Evolutionary conservation across 2,797 vertebrate genomes (phyloP).

Genomic region (Xiphorhynchus erythropygius): DNA sequence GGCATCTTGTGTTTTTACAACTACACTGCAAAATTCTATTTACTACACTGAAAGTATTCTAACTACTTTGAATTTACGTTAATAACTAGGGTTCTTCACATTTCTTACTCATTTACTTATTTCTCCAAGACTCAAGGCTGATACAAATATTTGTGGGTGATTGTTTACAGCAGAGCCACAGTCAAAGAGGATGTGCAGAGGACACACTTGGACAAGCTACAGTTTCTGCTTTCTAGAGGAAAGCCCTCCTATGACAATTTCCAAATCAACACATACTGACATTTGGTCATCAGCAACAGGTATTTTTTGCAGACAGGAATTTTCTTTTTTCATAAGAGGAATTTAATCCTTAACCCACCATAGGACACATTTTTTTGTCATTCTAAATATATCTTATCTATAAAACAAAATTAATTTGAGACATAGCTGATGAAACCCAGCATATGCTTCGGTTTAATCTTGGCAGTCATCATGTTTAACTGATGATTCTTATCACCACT

Average conservation of each 20-base stretch:
- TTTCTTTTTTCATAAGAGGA: neutral
- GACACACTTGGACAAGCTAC: neutral
- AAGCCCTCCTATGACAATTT: neutral
- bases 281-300: neutral
- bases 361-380: neutral
- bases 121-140: neutral
- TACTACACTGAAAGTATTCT: neutral
- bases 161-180: neutral
- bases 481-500: neutral
- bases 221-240: neutral
- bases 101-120: neutral
- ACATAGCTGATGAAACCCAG: neutral
- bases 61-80: neutral
- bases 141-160: accelerated
- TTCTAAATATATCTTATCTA: neutral
- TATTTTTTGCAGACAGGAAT: neutral
- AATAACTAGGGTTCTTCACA: neutral
- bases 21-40: neutral
- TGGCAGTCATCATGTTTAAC: neutral
- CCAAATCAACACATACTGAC: neutral
- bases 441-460: neutral
- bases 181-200: neutral
- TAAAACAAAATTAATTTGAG: neutral
- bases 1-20: neutral
- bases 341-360: neutral